Evolutionary conservation across 64 coral and sea anemone species (phyloP).

Genomic region (Stichodactyla helianthus): DNA sequence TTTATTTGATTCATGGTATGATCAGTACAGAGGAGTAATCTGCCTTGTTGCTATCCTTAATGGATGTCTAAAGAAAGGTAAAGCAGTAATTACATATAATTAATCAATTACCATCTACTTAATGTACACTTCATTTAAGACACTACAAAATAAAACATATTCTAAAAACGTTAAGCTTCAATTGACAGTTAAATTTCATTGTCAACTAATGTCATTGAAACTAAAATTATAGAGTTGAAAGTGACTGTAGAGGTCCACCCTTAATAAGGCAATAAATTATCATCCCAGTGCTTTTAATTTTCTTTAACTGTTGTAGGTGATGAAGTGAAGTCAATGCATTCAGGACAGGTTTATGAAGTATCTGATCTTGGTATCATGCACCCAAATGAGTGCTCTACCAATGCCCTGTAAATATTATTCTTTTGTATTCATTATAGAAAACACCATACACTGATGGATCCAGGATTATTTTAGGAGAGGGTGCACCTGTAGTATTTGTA

Average conservation of each 20-base stretch:
- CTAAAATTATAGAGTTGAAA: too few relatives aligned
- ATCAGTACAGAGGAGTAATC: slow-evolving; percentile 90
- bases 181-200: too few relatives aligned
- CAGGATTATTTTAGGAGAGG: too few relatives aligned
- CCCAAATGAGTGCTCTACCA: slow-evolving; percentile 73
- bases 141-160: too few relatives aligned
- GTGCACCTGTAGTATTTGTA: too few relatives aligned
- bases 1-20: slow-evolving; percentile 95
- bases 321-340: slow-evolving; percentile 67
- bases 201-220: too few relatives aligned
- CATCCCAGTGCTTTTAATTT: not conserved
- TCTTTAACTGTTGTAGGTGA: slow-evolving; percentile 45
- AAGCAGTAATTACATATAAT: not conserved
- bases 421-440: not conserved
- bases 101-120: not conserved
- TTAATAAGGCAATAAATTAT: too few relatives aligned
- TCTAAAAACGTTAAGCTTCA: too few relatives aligned
- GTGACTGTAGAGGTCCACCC: not conserved
- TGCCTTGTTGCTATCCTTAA: slow-evolving; percentile 73
- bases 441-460: too few relatives aligned
- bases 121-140: too few relatives aligned
- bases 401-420: slow-evolving; percentile 63
- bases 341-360: slow-evolving; percentile 84
- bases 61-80: slow-evolving; percentile 88
- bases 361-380: slow-evolving; percentile 95